Evolutionary conservation across 2,888 invertebrate genomes (phyloP), one percentile per base, ranked within the genome.

Genomic region (Phaonia tiefii): DNA sequence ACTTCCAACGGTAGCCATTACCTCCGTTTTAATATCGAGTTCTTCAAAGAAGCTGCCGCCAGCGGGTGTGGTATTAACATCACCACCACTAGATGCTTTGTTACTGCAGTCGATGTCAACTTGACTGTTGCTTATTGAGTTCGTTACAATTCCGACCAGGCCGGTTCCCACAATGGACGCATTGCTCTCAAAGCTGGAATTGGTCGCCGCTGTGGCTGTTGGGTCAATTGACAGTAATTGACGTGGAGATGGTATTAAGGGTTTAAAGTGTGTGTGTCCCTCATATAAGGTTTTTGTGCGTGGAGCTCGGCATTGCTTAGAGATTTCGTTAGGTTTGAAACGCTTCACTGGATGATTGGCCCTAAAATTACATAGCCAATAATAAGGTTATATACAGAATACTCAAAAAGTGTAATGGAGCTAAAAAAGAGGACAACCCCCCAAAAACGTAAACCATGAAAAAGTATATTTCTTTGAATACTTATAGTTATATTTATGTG

Each of bases 281-380:
- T 93, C 93, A 91, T 94, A 94, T 82, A 94, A 92, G 89, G 93
- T 89, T 86, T 88, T 89, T 81, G 89, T 89, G 71, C 91, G 89
- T 84, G 91, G 88, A 63, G 90, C 89, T 63, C 88, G 86, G 84
- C 86, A 85, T 72, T 86, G 90, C 83, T 92, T 92, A 42, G 90
- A 88, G 85, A 92, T 90, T 85, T 93, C 91, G 63, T 90, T 92
- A 39, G 93, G 92, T 91, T 96, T 96, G 91, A 96, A 95, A 86
- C 96, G 94, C 91, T 98, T 98, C 80, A 98, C 96, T 0, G 97
- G 97, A 92, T 97, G 96, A 90, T 97, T 95, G 87, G 97, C 92
- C 97, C 97, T 94, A 85, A 2, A 86, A 82, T 25, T 22, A 11
- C 22, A 11, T n/a, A n/a, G n/a, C n/a, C n/a, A n/a, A n/a, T n/a